Percentiles rank a stretch among this genome's conserved stretches.
Evolutionary conservation across 2,113 vertebrate species (phyloP).

Genomic region (Scopus umbretta): DNA sequence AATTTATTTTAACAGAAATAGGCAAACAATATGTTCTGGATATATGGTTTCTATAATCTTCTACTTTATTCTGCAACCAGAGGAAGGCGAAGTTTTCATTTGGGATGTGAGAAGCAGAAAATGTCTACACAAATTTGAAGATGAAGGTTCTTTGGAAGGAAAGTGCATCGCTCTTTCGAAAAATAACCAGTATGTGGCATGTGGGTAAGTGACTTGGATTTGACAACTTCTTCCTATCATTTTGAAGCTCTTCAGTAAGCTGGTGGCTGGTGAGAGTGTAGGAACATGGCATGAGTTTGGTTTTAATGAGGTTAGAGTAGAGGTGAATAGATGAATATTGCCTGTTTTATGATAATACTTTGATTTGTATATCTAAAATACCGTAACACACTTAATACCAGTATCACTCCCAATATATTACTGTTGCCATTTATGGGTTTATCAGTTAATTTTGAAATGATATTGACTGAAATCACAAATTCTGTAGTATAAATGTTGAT

Average conservation of each 20-base stretch:
- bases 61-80: conserved; percentile 60
- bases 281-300: not conserved
- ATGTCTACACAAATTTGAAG: conserved; percentile 85
- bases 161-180: conserved; percentile 84
- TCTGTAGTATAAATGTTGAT: not conserved
- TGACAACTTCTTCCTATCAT: not conserved
- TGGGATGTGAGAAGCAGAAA: conserved; percentile 89
- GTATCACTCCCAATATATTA: not conserved
- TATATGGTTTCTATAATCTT: not conserved
- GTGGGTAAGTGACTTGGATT: conserved; percentile 80
- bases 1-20: not conserved
- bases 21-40: not conserved
- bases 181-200: conserved; percentile 88
- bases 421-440: not conserved
- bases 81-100: conserved; percentile 87
- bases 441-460: not conserved
- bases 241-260: not conserved
- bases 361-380: not conserved
- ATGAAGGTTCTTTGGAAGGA: conserved; percentile 86
- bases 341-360: not conserved
- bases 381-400: too few species aligned
- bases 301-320: not conserved
- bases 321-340: not conserved
- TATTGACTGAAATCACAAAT: not conserved
- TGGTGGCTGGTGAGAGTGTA: not conserved